Base-by-base conservation (phyloP, 2,113 vertebrate species). In the Haplochromis burtoni region DNA sequence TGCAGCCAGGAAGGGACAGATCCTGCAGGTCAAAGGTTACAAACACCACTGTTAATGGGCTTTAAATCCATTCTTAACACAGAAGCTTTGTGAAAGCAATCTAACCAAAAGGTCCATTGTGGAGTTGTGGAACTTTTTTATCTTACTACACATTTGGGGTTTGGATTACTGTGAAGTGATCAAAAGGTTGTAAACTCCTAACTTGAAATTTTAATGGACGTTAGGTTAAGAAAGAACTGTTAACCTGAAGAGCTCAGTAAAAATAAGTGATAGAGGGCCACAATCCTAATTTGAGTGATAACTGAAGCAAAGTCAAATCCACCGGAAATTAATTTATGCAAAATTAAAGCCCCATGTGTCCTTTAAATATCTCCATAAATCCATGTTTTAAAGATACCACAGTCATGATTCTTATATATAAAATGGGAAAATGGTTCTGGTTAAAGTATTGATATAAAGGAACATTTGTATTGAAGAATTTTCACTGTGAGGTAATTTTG, bases 1-100 rank as follows among this genome's bases (percentile, higher is more conserved):
- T 97, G 95, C 55, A 99, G 89, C 98, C 98, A 99, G 2, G 95
- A 19, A 2, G 98, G 98, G 73, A 99, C 5, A 54, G 59, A 55
- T 2, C 97, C 97, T 97, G 91, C 47, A 59, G 87, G 81, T 71
- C 63, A 87, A 55, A 79, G 86, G 85, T 88, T 68, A 87, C 7
- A 35, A 54, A 81, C 54, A 81, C 33, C 63, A 24, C 6, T 31
- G 4, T 47, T 76, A 17, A 29, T 47, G 38, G 68, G 40, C 68
- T 73, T 26, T 26, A 45, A 29, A 24, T 29, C 4, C 40, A 76
- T 47, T 76, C 40, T 47, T 45, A 47, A 26, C 13, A 29, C 24
- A 47, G 68, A 71, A 42, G 40, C 21, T 73, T 26, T 47, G 40
- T 73, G 68, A 42, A 47, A 73, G 24, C 68, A 26, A 29, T 73